Evolutionary conservation across 2,113 vertebrate genomes (phyloP).

Genomic region (Anarrhichthys ocellatus): DNA sequence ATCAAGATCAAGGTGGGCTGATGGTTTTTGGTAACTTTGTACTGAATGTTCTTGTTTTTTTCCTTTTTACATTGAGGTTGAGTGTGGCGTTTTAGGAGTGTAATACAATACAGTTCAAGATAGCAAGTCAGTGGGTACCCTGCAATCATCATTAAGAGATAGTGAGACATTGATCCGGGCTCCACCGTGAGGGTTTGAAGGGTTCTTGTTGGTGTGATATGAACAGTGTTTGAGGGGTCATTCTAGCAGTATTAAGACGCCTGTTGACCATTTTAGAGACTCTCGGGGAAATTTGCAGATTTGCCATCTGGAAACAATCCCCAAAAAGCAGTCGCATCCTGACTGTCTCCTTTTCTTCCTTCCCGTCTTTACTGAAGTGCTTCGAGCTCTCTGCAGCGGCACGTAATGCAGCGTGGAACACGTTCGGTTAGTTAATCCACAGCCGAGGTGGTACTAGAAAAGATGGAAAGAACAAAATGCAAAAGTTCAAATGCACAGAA

Average conservation of each 20-base stretch:
- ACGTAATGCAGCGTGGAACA: not conserved
- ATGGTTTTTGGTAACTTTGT: slow-evolving; percentile 28
- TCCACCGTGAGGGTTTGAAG: slow-evolving; percentile 7
- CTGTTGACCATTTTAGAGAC: not conserved
- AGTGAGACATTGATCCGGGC: not conserved
- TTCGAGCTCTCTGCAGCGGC: not conserved
- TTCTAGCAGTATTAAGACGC: slow-evolving; percentile 35
- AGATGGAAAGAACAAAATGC: not conserved
- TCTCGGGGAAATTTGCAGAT: slow-evolving; percentile 42
- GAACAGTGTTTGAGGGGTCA: not conserved
- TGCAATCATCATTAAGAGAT: not conserved
- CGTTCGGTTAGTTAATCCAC: not conserved
- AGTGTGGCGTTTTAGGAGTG: slow-evolving; percentile 8
- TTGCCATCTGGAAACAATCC: slow-evolving; percentile 44
- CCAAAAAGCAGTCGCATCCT: not conserved
- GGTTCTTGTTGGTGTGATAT: not conserved
- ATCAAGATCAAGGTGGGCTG: not conserved
- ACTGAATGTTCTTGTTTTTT: slow-evolving; percentile 20
- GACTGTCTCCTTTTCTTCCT: not conserved
- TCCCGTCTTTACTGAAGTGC: not conserved
- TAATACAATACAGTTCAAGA: not conserved
- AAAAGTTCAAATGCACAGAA: not conserved
- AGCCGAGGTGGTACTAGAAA: not conserved
- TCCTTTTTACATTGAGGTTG: slow-evolving; percentile 4
- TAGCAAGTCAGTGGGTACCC: not conserved